phyloP scores from a whole-genome alignment of 2,113 vertebrate genomes.

The Scatophagus argus region DNA sequence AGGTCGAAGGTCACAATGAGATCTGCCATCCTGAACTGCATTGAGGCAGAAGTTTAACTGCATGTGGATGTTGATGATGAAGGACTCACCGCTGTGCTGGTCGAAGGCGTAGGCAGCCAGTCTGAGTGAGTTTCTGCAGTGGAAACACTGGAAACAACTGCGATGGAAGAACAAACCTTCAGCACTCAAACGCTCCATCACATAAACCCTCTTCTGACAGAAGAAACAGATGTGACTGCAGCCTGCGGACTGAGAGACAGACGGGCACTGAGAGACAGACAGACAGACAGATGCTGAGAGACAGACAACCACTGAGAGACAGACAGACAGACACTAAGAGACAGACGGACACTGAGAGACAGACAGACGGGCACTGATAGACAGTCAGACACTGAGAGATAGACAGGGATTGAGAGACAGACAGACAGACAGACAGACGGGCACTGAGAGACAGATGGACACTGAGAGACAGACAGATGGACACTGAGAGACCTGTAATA shows the following conservation, averaged over 20 bases:
- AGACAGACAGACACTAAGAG: neutral
- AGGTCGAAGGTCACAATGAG: no score
- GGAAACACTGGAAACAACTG: slow-evolving; percentile 93
- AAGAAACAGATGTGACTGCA: slow-evolving; percentile 92
- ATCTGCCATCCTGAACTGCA: no score
- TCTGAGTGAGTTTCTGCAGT: slow-evolving; percentile 86
- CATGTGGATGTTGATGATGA: no score
- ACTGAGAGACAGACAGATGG: neutral
- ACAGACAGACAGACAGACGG: neutral
- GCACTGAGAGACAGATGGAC: neutral
- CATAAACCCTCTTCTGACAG: slow-evolving; percentile 91
- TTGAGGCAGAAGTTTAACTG: no score
- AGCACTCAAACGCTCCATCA: slow-evolving; percentile 95
- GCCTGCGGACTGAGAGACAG: slow-evolving; percentile 28
- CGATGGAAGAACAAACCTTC: slow-evolving; percentile 97
- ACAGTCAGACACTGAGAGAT: slow-evolving; percentile 3
- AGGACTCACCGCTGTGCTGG: slow-evolving; percentile 84
- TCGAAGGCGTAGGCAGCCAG: slow-evolving; percentile 89
- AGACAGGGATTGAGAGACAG: neutral
- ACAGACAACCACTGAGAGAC: slow-evolving; percentile 3
- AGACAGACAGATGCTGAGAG: neutral
- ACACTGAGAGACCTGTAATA: no score
- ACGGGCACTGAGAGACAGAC: slow-evolving; percentile 3
- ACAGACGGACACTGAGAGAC: neutral
- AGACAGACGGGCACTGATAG: neutral